A percentile compares a stretch with the other conserved stretches of the same genome.
Evolutionary conservation across 2,888 invertebrate species (phyloP).

Genomic region (Pseudoips prasinana): DNA sequence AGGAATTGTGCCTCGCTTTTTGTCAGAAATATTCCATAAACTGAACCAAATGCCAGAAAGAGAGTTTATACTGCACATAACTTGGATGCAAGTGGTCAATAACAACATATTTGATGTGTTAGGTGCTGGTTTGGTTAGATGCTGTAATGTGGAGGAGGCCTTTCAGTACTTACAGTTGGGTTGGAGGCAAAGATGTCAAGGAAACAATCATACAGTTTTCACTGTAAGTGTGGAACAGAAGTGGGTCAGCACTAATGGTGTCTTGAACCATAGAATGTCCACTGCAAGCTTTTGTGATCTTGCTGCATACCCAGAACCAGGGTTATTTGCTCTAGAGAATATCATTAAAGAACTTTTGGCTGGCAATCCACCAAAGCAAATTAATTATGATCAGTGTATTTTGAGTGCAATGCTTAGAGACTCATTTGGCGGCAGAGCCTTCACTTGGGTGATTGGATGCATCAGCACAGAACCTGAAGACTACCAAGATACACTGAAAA

Average conservation of each 20-base stretch:
- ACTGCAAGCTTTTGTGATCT: conserved; percentile 89
- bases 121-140: conserved; percentile 78
- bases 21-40: conserved; percentile 87
- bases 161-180: conserved; percentile 87
- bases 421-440: conserved; percentile 89
- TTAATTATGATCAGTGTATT: conserved; percentile 85
- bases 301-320: conserved; percentile 82
- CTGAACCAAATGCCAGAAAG: conserved; percentile 84
- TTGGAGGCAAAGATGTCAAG: conserved; percentile 79
- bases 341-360: conserved; percentile 82
- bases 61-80: conserved; percentile 85
- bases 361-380: conserved; percentile 78
- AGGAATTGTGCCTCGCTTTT: conserved; percentile 86
- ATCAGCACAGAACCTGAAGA: conserved; percentile 87
- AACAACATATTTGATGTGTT: conserved; percentile 84
- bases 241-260: conserved; percentile 85
- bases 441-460: conserved; percentile 87
- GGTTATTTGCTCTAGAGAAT: conserved; percentile 85
- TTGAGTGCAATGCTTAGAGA: conserved; percentile 87
- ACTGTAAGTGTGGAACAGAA: conserved; percentile 89
- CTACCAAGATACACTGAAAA: conserved; percentile 86
- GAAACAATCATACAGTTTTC: conserved; percentile 86
- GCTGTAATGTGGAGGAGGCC: conserved; percentile 86
- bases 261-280: conserved; percentile 86
- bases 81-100: conserved; percentile 88